These are phyloP conservation scores for Ciconia nigra DNA, from an alignment of 2,797 vertebrate species.

Conservation along the genomic window DNA sequence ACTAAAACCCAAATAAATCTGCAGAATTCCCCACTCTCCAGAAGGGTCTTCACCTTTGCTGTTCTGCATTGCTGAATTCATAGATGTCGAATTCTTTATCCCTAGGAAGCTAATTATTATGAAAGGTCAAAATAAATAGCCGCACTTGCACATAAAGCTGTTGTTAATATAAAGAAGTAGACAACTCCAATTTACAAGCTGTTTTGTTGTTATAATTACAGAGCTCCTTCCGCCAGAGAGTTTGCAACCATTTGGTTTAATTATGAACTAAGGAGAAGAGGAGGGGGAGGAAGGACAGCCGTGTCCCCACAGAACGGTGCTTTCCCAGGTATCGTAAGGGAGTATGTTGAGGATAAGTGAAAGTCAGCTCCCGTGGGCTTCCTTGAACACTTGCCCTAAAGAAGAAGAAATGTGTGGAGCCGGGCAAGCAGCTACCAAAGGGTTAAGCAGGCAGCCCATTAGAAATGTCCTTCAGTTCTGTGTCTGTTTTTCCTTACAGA, in stretches of 20 bases:
- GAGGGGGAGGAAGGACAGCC: not conserved
- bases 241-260: constrained; percentile 45
- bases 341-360: not conserved
- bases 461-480: constrained; percentile 78
- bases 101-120: constrained; percentile 63
- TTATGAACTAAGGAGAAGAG: constrained; percentile 8
- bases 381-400: not conserved
- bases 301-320: rapidly evolving
- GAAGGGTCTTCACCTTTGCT: constrained; percentile 40
- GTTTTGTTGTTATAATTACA: constrained; percentile 62
- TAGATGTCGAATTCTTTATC: constrained; percentile 38
- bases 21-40: not conserved
- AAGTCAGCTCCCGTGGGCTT: not conserved
- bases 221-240: not conserved
- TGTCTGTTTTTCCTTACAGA: constrained; percentile 79
- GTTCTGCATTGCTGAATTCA: constrained; percentile 53
- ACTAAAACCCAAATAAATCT: not conserved
- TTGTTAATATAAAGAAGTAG: constrained; percentile 48
- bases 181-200: constrained; percentile 52
- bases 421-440: constrained; percentile 68
- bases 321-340: not conserved
- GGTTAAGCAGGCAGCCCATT: constrained; percentile 83
- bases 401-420: not conserved
- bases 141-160: constrained; percentile 22
- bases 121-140: constrained; percentile 67